Percentiles rank a stretch among this genome's conserved stretches.
These are phyloP conservation scores for Plemyria rubiginata DNA, from an alignment of 2,888 invertebrate genomes.

Conservation along the genomic window DNA sequence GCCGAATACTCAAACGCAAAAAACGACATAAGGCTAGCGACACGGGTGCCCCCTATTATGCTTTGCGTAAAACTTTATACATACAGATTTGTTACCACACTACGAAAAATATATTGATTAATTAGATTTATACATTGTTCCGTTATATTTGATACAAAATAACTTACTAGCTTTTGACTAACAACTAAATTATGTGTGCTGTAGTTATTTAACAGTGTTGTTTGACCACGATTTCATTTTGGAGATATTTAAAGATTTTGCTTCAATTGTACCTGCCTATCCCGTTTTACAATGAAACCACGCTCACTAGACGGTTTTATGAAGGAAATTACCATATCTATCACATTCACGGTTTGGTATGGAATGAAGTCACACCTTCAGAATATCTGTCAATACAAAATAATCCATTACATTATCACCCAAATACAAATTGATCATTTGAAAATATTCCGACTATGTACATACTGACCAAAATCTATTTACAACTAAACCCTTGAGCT, in stretches of 20 bases:
- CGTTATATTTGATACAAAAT: slow-evolving; percentile 34
- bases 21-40: slow-evolving; percentile 6
- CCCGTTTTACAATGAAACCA: too few relatives aligned
- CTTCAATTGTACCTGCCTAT: neutral
- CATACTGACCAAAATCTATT: slow-evolving; percentile 49
- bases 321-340: too few relatives aligned
- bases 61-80: slow-evolving; percentile 18
- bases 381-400: slow-evolving; percentile 15
- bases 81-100: neutral
- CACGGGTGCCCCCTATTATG: slow-evolving; percentile 21
- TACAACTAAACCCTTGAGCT: slow-evolving; percentile 69
- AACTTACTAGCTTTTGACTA: slow-evolving; percentile 37
- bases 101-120: neutral
- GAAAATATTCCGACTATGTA: slow-evolving; percentile 45
- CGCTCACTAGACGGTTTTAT: too few relatives aligned
- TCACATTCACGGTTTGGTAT: neutral
- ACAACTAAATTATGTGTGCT: slow-evolving; percentile 30
- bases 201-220: slow-evolving; percentile 28
- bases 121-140: slow-evolving; percentile 24
- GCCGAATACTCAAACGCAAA: slow-evolving; percentile 5
- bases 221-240: slow-evolving; percentile 4
- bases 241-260: neutral
- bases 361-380: neutral
- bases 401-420: slow-evolving; percentile 6
- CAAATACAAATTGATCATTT: slow-evolving; percentile 19